Conservation (phyloP, 2,797 vertebrate genomes). For the Typhlichthys subterraneus region DNA sequence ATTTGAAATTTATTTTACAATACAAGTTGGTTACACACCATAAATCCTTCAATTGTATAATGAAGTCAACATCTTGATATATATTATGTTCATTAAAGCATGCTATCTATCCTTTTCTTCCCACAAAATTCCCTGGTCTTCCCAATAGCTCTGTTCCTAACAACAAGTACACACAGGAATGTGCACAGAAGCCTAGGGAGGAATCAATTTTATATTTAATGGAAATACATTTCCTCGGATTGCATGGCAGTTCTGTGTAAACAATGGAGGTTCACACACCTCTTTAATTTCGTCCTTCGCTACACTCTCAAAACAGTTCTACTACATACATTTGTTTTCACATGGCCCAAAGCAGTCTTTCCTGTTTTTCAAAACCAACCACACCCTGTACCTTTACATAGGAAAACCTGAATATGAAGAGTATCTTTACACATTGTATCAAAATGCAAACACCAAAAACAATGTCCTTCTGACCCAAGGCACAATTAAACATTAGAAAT, state of each 20-base stretch:
- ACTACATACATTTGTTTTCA: slow-evolving; percentile 39
- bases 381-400: slow-evolving; percentile 48
- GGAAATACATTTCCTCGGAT: slow-evolving; percentile 60
- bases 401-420: slow-evolving; percentile 32
- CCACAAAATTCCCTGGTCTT: slow-evolving; percentile 14
- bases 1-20: no score
- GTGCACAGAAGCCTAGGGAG: slow-evolving; percentile 12
- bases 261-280: slow-evolving; percentile 54
- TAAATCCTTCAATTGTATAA: no score
- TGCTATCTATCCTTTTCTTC: slow-evolving; percentile 3
- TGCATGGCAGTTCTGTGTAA: slow-evolving; percentile 50
- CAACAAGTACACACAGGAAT: slow-evolving; percentile 2
- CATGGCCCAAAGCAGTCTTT: slow-evolving; percentile 48
- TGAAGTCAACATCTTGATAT: no score
- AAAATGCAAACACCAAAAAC: slow-evolving; percentile 35
- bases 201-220: slow-evolving; percentile 44
- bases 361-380: slow-evolving; percentile 64
- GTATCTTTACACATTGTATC: slow-evolving; percentile 41
- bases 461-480: slow-evolving; percentile 27
- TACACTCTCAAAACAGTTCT: slow-evolving; percentile 37
- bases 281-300: slow-evolving; percentile 59
- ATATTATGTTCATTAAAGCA: no score
- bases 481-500: slow-evolving; percentile 33
- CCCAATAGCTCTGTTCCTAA: neutral
- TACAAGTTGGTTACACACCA: no score